phyloP scores from a whole-genome alignment of 1,140 invertebrate genomes.

The Zaprionus taronus region DNA sequence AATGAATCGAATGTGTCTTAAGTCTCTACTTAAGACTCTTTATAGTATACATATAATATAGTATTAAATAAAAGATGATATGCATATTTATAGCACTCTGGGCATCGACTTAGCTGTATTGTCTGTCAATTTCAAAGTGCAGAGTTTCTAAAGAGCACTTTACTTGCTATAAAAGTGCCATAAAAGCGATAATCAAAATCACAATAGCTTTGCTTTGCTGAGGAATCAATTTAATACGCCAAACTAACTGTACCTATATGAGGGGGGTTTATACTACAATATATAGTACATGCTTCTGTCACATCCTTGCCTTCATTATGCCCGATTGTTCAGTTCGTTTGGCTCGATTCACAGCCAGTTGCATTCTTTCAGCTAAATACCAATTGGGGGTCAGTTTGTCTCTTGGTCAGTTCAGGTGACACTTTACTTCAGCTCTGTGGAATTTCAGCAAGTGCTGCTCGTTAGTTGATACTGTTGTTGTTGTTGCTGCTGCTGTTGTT shows the following conservation, averaged over 20 bases:
- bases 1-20: not conserved
- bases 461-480: constrained; percentile 19
- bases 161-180: not conserved
- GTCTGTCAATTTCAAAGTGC: not conserved
- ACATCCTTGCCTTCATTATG: constrained; percentile 7
- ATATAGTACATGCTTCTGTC: too few species aligned
- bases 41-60: too few species aligned
- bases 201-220: too few species aligned
- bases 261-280: not conserved
- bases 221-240: not conserved
- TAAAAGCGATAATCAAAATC: too few species aligned
- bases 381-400: constrained; percentile 63
- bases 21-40: too few species aligned
- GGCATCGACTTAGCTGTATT: not conserved
- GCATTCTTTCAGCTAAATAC: constrained; percentile 62
- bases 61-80: too few species aligned
- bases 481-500: constrained; percentile 13
- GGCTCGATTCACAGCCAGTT: constrained; percentile 33
- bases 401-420: constrained; percentile 39
- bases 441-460: constrained; percentile 56
- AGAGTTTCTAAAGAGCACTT: not conserved
- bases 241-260: not conserved
- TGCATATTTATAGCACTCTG: not conserved
- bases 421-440: constrained; percentile 38
- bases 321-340: constrained; percentile 24